Evolutionary conservation across 2,797 vertebrate species (phyloP), one percentile per base, ranked within the genome.

Genomic region (Mallotus villosus): DNA sequence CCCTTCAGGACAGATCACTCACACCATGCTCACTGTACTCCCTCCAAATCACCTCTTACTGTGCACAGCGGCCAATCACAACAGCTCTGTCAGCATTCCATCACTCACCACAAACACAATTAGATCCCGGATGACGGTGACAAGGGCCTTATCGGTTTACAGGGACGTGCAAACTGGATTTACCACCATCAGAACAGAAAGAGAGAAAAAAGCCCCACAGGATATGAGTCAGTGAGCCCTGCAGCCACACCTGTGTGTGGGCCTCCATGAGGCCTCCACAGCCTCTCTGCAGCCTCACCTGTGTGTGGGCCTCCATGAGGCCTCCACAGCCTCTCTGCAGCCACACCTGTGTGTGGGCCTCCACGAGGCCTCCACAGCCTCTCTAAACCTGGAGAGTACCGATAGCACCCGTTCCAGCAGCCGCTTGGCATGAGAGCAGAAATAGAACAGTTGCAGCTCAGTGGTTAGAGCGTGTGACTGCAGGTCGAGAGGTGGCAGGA

Each of bases 141-240:
- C 37, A 68, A 70, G 63, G 61, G 51, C 41, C n/a, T 80, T 82
- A 85, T 82, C 71, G 46, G 81, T 75, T 73, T 83, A 78, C 74
- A 73, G 57, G 77, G 51, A 37, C 76, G 34, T 24, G 63, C 51
- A 83, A 87, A 89, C 58, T 74, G 70, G 78, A 86, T 86, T 83
- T 80, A 73, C 71, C 14, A 37, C 68, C 46, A 73, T 67, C 75
- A 74, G 19, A 34, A 34, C 32, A 34, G 32, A 34, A 1, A 5
- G 68, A 71, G n/a, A 62, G 19, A 68, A 75, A 27, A 17, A 53
- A 34, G 24, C 49, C 22, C n/a, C 32, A 34, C n/a, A 41, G 63
- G 63, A n/a, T 63, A 74, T 76, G 75, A 78, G 34, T 84, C 75
- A 78, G 74, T 71, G n/a, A 5, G 16, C 5, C 76, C 17, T 27